These are phyloP conservation scores for Drosophila miranda DNA, from an alignment of 1,140 invertebrate species.

Conservation along the genomic window DNA sequence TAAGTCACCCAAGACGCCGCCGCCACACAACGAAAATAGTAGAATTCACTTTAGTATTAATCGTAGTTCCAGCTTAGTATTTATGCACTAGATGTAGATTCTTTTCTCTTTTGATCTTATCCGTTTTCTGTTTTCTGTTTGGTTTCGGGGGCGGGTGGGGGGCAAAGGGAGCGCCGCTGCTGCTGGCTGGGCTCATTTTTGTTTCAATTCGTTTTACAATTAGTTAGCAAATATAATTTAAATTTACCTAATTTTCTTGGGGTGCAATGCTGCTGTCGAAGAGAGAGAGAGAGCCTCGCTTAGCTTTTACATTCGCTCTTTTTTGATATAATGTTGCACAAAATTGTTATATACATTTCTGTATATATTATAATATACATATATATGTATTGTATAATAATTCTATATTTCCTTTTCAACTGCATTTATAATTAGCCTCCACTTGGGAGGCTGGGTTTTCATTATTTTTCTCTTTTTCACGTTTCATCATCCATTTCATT, in stretches of 20 bases:
- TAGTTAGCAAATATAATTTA: slow-evolving; percentile 49
- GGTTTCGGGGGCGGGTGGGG: slow-evolving; percentile 2
- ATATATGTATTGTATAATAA: slow-evolving; percentile 37
- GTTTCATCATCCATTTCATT: not conserved
- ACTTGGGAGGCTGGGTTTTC: slow-evolving; percentile 6
- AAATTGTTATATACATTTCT: slow-evolving; percentile 57
- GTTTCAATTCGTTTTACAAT: slow-evolving; percentile 38
- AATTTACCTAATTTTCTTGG: slow-evolving; percentile 49
- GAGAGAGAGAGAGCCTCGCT: slow-evolving; percentile 24
- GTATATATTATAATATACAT: slow-evolving; percentile 33
- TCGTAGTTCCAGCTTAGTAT: slow-evolving; percentile 1
- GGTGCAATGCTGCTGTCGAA: slow-evolving; percentile 18
- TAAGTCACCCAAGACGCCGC: slow-evolving; percentile 60
- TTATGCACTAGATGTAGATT: slow-evolving; percentile 30
- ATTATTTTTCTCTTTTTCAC: not conserved
- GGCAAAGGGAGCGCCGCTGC: no score
- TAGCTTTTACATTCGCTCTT: slow-evolving; percentile 51
- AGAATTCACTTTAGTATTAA: slow-evolving; percentile 45
- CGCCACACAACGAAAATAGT: slow-evolving; percentile 77
- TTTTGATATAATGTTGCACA: slow-evolving; percentile 79
- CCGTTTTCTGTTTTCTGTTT: slow-evolving; percentile 16
- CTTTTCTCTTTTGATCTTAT: slow-evolving; percentile 24
- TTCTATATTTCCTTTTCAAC: slow-evolving; percentile 48
- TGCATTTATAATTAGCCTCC: slow-evolving; percentile 60
- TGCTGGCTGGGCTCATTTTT: slow-evolving; percentile 3